Evolutionary conservation across 2,113 vertebrate genomes (phyloP), one percentile per base, ranked within the genome.

Genomic region (Fregata magnificens): DNA sequence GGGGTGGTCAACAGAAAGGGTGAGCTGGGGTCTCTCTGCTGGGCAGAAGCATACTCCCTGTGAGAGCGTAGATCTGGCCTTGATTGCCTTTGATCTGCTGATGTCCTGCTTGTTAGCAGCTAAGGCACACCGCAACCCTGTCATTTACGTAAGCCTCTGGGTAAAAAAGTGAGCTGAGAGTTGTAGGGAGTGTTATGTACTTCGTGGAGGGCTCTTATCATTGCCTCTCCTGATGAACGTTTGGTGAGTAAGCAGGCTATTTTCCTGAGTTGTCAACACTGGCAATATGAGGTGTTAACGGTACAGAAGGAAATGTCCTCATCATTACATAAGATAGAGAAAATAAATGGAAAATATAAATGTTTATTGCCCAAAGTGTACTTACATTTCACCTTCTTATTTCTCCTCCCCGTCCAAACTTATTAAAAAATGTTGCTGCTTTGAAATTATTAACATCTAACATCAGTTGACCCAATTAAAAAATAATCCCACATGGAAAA

Each of bases 221-320:
- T 86, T 93, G 92, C 77, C 72, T 86, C 52, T 95, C 55, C 47
- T 91, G 94, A 71, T 94, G 91, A 96, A 79, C 4, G 67, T 84
- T 97, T 94, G 80, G 86, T 97, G 95, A 96, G 88, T 95, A 92
- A 97, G 93, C 86, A 96, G 95, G 40, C 90, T 95, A 71, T 97
- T 93, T 97, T 94, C 94, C 82, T 63, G 72, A 92, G 86, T 93
- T 97, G 96, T 97, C 97, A 97, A 84, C 94, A 40, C 88, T 87
- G 88, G 49, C 83, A 92, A 9, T 92, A 34, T 61, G 88, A 95
- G 78, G 93, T 97, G 96, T 95, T 95, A 97, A 94, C 2, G 11
- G 84, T 76, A 80, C n/a, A 97, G 91, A 94, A 95, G 80, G 88
- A 93, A 95, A 74, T 86, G 72, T 90, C 90, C 69, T 92, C 83